Evolutionary conservation across 1,140 invertebrate species (phyloP).

Genomic region (Drosophila ohnishii): DNA sequence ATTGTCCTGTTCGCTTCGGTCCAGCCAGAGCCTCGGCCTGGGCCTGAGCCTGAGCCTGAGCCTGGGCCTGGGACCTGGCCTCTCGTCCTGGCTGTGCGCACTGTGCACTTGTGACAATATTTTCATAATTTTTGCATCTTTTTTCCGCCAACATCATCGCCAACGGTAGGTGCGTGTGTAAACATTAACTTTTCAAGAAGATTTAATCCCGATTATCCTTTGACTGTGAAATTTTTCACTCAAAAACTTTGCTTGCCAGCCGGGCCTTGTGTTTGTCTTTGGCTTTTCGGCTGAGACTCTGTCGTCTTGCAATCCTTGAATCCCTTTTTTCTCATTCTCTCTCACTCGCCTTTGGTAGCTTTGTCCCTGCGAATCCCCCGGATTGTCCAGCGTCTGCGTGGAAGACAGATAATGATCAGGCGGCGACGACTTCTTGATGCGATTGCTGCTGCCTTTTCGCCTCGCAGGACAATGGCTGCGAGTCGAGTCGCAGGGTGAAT

Average conservation of each 20-base stretch:
- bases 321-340: conserved; percentile 15
- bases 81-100: conserved; percentile 25
- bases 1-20: conserved; percentile 63
- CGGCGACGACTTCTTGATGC: conserved; percentile 80
- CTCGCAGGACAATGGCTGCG: conserved; percentile 54
- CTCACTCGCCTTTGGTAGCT: conserved; percentile 2
- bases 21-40: conserved; percentile 2
- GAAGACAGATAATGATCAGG: conserved; percentile 62
- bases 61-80: conserved; percentile 1
- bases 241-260: conserved; percentile 55
- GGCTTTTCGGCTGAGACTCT: conserved; percentile 58
- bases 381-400: conserved; percentile 39
- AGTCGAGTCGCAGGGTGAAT: conserved; percentile 3
- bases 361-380: conserved; percentile 31
- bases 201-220: conserved; percentile 81
- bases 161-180: conserved; percentile 81
- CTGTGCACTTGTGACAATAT: conserved; percentile 80
- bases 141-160: conserved; percentile 55
- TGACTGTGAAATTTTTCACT: conserved; percentile 80
- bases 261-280: conserved; percentile 67
- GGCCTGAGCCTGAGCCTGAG: conserved; percentile 15
- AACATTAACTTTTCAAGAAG: conserved; percentile 82
- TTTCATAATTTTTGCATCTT: conserved; percentile 82
- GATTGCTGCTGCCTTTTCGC: conserved; percentile 61
- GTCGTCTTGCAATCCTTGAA: conserved; percentile 25